Base-by-base conservation (phyloP, 2,113 vertebrate species). In the Podilymbus podiceps region DNA sequence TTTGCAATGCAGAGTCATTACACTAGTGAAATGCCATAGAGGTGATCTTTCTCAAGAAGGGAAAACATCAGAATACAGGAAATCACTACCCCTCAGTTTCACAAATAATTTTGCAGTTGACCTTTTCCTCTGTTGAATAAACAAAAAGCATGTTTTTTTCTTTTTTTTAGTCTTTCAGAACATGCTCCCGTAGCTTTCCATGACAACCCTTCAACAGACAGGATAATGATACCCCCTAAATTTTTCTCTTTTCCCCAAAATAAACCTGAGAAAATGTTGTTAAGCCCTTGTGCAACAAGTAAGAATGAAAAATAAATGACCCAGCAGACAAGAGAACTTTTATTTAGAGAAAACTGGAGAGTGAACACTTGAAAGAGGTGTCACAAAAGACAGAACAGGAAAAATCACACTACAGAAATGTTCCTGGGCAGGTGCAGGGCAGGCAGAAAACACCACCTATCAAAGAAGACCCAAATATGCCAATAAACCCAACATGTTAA, bases 201-300 rank as follows among this genome's bases (percentile, higher is more conserved):
- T 31, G 15, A 2, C 30, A 68, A 16, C 10, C 5, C 24, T 69
- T 50, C 53, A 56, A 5, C 13, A 78, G n/a, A 38, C 16, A 60
- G 12, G 9, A 46, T 59, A 6, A 11, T 72, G 25, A 2, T 24
- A 53, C 21, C 7, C 8, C 9, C 0, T 0, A 8, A 6, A 24
- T 5, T 27, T 40, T n/a, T 7, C 15, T 38, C 5, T 30, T 77
- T 75, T 22, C 8, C 52, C 12, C 27, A 20, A 20, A 21, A 23
- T 0, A 23, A 42, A 42, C 22, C 38, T 10, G 4, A 53, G 15
- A 67, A 87, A 49, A 38, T 44, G 5, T 23, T 69, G 4, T 77
- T 47, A 38, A 25, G 27, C 46, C 6, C 8, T 60, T 67, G 46
- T 30, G 8, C 12, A 73, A 33, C 17, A n/a, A 7, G 21, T 6